These are phyloP conservation scores for Drosophila pallidifrons DNA, from an alignment of 1,140 invertebrate species.

Conservation along the genomic window DNA sequence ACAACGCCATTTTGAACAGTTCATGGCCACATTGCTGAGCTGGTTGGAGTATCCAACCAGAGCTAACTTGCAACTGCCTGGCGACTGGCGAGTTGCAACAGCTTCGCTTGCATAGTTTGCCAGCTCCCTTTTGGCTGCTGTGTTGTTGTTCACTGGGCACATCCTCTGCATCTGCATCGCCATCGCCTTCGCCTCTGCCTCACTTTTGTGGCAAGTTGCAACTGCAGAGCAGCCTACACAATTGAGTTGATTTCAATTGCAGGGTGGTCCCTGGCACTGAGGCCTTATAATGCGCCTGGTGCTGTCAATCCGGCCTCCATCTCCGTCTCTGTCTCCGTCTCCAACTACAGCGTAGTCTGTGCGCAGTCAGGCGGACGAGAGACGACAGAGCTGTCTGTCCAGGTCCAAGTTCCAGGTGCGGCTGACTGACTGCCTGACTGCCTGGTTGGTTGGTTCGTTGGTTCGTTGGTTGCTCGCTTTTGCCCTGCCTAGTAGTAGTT, in stretches of 20 bases:
- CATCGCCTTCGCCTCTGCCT: not conserved
- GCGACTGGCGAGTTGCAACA: slow-evolving; percentile 26
- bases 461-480: slow-evolving; percentile 53
- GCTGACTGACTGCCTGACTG: slow-evolving; percentile 35
- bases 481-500: slow-evolving; percentile 76
- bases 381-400: slow-evolving; percentile 33
- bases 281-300: slow-evolving; percentile 70
- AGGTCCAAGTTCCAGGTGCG: slow-evolving; percentile 34
- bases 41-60: slow-evolving; percentile 28
- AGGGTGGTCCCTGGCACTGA: slow-evolving; percentile 71
- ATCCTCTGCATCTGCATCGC: no score
- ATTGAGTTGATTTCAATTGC: slow-evolving; percentile 76
- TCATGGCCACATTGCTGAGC: slow-evolving; percentile 44
- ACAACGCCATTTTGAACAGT: slow-evolving; percentile 51
- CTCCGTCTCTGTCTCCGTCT: slow-evolving; percentile 12
- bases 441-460: slow-evolving; percentile 47
- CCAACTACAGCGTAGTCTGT: slow-evolving; percentile 31
- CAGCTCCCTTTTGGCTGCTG: slow-evolving; percentile 38
- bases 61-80: slow-evolving; percentile 19
- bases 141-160: slow-evolving; percentile 23
- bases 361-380: slow-evolving; percentile 59
- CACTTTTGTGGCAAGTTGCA: slow-evolving; percentile 5
- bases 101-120: slow-evolving; percentile 12
- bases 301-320: slow-evolving; percentile 61
- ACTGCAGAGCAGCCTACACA: slow-evolving; percentile 41